phyloP scores from a whole-genome alignment of 2,797 vertebrate species.

The Hirundo rustica region DNA sequence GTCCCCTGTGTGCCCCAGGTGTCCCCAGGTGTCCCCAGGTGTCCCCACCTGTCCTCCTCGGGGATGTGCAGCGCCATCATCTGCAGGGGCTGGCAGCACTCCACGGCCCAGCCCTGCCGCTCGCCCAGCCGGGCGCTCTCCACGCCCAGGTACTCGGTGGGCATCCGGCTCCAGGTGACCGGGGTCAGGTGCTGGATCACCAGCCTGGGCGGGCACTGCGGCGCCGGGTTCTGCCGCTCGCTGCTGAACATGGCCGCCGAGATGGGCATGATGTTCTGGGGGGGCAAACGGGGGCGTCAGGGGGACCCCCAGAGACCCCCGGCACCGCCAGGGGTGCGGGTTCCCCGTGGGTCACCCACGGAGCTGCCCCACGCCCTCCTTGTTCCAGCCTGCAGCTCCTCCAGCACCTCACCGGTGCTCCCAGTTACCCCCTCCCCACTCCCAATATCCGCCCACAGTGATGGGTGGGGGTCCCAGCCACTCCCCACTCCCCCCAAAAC shows the following conservation, averaged over 20 bases:
- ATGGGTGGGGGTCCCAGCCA: background rate
- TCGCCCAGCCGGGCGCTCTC: background rate
- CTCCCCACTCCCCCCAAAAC: too few relatives aligned
- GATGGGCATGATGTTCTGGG: constrained; percentile 98
- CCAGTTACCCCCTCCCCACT: too few relatives aligned
- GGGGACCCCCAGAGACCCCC: too few relatives aligned
- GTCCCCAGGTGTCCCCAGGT: background rate
- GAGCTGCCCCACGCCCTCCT: too few relatives aligned
- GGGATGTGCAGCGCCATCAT: background rate
- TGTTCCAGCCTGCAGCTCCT: too few relatives aligned
- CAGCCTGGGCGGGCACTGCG: constrained; percentile 84
- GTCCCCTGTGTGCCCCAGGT: too few relatives aligned
- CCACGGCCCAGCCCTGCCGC: background rate
- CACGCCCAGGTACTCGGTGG: background rate
- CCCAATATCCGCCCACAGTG: background rate
- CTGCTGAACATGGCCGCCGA: constrained; percentile 96
- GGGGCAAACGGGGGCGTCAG: too few relatives aligned
- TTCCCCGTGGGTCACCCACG: too few relatives aligned
- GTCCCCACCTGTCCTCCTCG: background rate
- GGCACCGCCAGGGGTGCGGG: too few relatives aligned
- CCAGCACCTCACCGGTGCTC: too few relatives aligned
- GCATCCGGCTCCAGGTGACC: background rate
- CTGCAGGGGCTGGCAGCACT: background rate
- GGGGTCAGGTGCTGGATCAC: background rate
- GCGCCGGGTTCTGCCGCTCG: constrained; percentile 88